These are phyloP conservation scores for Hemicrepidius hirtus DNA, from an alignment of 2,888 invertebrate species.

Conservation along the genomic window DNA sequence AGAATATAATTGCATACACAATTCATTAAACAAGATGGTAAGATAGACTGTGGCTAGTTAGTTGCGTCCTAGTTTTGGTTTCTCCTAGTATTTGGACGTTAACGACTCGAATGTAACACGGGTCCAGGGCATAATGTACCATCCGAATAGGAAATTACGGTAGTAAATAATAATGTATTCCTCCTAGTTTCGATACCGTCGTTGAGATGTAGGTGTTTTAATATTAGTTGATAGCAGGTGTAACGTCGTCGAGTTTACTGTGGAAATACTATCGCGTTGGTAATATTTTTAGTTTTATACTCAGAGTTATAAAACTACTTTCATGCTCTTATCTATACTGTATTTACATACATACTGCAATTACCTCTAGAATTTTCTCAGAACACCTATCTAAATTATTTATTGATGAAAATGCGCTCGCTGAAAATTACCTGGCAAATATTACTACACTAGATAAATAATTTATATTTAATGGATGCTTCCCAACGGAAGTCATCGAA, in stretches of 20 bases:
- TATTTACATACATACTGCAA: background rate
- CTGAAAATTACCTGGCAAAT: background rate
- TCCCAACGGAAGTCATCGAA: no score
- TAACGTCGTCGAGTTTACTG: slow-evolving; percentile 34
- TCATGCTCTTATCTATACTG: slow-evolving; percentile 1
- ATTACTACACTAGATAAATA: background rate
- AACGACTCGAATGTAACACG: slow-evolving; percentile 50
- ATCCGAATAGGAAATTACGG: slow-evolving; percentile 57
- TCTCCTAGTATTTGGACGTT: slow-evolving; percentile 29
- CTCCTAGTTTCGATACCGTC: slow-evolving; percentile 41
- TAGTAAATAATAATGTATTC: slow-evolving; percentile 55
- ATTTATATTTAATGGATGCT: background rate
- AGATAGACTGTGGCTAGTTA: slow-evolving; percentile 35
- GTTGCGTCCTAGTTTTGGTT: slow-evolving; percentile 32
- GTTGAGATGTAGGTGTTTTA: slow-evolving; percentile 35
- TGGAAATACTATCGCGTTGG: slow-evolving; percentile 23
- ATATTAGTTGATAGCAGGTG: slow-evolving; percentile 44
- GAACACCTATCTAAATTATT: background rate
- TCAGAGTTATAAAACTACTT: slow-evolving; percentile 14
- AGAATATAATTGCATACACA: slow-evolving; percentile 15
- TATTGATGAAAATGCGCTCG: background rate
- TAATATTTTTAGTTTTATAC: slow-evolving; percentile 46
- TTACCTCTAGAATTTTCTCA: background rate
- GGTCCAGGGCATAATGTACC: slow-evolving; percentile 44
- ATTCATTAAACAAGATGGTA: slow-evolving; percentile 32